Base-by-base conservation (phyloP, 2,888 invertebrate species). In the Notodonta dromedarius region DNA sequence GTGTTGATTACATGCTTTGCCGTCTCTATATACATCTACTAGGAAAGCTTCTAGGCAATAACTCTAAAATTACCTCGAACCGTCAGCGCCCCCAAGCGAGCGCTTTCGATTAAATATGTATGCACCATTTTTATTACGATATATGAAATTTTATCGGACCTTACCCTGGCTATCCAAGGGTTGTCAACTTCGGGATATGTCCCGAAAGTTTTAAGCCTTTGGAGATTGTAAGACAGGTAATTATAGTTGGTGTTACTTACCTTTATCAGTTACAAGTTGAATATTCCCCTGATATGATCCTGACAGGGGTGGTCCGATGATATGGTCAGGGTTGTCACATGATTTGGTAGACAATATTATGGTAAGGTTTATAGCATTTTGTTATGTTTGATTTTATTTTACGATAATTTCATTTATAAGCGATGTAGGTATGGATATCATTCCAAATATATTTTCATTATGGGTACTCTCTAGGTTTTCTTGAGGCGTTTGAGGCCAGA, bases 91-190 rank as follows among this genome's bases (percentile, higher is more conserved):
- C 13, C n/a, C 46, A 6, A 46, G n/a, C 46, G 46, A 3, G 74
- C 60, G 73, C 60, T 73, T 69, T 57, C 58, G 62, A 73, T 79
- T 68, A 72, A 79, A 80, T 79, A 80, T 81, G 77, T 60, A 76
- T 65, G 66, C 59, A 61, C 62, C 24, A 67, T 68, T 73, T 73
- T 68, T 60, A 57, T 16, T 61, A 59, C 67, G 66, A 65, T 71
- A 64, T 71, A 76, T 70, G 46, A n/a, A 46, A n/a, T 46, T 46
- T 46, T 46, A 46, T 46, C 11, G 46, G n/a, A 46, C 5, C 13
- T 13, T n/a, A 46, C 46, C 7, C 11, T 11, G 9, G 13, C 46
- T n/a, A 4, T 13, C n/a, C 46, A 64, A 66, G 69, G 69, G 50
- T 9, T 50, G 50, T 16, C 50, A 16, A 50, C 50, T 50, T 50